phyloP scores from a whole-genome alignment of 2,888 invertebrate genomes.

The Catocala sponsa region DNA sequence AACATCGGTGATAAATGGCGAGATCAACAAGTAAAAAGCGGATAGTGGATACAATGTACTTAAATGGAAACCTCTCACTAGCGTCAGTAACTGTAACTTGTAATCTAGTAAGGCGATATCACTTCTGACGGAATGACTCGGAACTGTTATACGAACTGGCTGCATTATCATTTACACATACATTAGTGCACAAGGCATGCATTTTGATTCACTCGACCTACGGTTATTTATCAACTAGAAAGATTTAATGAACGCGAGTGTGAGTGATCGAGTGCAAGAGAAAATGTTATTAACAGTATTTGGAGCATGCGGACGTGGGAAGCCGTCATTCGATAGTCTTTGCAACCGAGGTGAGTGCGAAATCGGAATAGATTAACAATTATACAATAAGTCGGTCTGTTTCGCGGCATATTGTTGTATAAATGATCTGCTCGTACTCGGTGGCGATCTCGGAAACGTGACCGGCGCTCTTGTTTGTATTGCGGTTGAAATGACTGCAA shows the following conservation, averaged over 20 bases:
- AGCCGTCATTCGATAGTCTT: slow-evolving; percentile 69
- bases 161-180: slow-evolving; percentile 55
- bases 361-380: slow-evolving; percentile 67
- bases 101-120: slow-evolving; percentile 59
- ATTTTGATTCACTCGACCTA: slow-evolving; percentile 44
- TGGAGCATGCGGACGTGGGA: slow-evolving; percentile 82
- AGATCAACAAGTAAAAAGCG: slow-evolving; percentile 65
- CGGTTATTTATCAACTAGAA: slow-evolving; percentile 54
- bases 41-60: slow-evolving; percentile 61
- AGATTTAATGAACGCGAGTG: slow-evolving; percentile 46
- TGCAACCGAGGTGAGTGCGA: slow-evolving; percentile 63
- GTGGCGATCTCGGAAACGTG: slow-evolving; percentile 75
- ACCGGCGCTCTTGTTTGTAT: slow-evolving; percentile 78
- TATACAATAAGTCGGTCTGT: slow-evolving; percentile 59
- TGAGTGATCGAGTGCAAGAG: slow-evolving; percentile 40
- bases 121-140: slow-evolving; percentile 53
- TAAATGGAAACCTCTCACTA: slow-evolving; percentile 72
- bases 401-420: slow-evolving; percentile 61
- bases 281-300: slow-evolving; percentile 64
- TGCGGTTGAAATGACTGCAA: slow-evolving; percentile 76
- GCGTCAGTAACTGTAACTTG: slow-evolving; percentile 64
- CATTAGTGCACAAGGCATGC: slow-evolving; percentile 43
- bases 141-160: slow-evolving; percentile 59
- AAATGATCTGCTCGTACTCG: slow-evolving; percentile 61
- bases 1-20: slow-evolving; percentile 65